Conservation (phyloP, 2,797 vertebrate species). For the Schizothorax lantsangensis region DNA sequence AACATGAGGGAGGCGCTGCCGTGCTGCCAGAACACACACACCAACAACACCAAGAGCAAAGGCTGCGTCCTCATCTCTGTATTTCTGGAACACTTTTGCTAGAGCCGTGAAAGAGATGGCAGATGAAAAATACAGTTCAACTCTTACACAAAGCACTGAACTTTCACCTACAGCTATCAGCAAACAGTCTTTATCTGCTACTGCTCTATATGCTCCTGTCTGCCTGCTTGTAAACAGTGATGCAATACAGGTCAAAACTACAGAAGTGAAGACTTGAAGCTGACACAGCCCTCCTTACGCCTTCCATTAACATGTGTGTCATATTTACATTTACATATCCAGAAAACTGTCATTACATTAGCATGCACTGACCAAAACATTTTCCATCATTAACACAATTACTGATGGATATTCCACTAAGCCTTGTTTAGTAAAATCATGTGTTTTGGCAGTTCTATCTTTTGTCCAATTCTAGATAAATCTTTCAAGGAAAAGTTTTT, state of each 20-base stretch:
- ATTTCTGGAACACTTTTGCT: neutral
- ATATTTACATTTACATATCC: too few species aligned
- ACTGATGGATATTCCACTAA: too few species aligned
- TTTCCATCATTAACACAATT: too few species aligned
- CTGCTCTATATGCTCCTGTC: conserved; percentile 23
- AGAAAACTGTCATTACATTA: too few species aligned
- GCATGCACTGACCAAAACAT: neutral
- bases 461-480: too few species aligned
- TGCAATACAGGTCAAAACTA: conserved; percentile 11
- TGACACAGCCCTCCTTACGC: neutral
- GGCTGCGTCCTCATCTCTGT: conserved; percentile 23
- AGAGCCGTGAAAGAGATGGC: neutral
- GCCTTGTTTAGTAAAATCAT: too few species aligned
- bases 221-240: conserved; percentile 7
- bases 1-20: neutral
- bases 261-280: neutral
- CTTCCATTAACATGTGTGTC: neutral
- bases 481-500: too few species aligned
- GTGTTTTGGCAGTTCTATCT: too few species aligned
- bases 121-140: neutral
- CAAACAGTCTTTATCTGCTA: conserved; percentile 52
- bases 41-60: neutral
- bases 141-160: conserved; percentile 43
- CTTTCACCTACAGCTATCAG: conserved; percentile 50
- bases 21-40: conserved; percentile 30